Conservation (phyloP, 2,113 vertebrate species). For the Nycticebus coucang region DNA sequence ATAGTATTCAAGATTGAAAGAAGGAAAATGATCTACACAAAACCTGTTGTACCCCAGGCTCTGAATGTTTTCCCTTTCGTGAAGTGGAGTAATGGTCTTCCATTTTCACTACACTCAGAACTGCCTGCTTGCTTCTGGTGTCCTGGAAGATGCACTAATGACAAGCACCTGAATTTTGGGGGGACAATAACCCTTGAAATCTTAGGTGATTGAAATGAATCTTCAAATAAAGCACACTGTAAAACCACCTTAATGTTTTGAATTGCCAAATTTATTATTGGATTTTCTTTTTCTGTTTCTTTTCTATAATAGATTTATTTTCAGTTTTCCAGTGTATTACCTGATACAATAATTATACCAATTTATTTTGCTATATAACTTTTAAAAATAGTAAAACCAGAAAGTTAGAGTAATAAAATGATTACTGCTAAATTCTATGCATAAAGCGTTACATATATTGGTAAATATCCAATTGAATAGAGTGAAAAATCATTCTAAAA, state of each 20-base stretch:
- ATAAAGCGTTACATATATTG: neutral
- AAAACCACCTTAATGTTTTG: neutral
- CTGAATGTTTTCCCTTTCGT: neutral
- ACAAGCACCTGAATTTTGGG: neutral
- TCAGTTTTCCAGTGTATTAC: constrained; percentile 5
- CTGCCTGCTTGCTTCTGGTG: neutral
- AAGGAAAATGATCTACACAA: constrained; percentile 40
- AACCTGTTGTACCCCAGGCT: neutral
- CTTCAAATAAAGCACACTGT: neutral
- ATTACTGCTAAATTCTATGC: neutral
- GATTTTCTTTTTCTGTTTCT: neutral
- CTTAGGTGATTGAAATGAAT: neutral
- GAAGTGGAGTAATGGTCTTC: constrained; percentile 1
- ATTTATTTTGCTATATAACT: neutral
- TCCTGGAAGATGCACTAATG: neutral
- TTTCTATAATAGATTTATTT: constrained; percentile 14
- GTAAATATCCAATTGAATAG: constrained; percentile 37
- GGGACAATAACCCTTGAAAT: neutral
- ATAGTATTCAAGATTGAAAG: constrained; percentile 36
- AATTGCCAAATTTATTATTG: neutral
- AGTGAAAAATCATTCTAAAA: constrained; percentile 47
- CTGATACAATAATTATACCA: neutral
- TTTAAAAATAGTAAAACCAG: neutral
- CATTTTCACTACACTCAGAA: constrained; percentile 6
- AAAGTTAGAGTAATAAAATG: constrained; percentile 19